Percentiles rank a stretch among this genome's conserved stretches.
These are phyloP conservation scores for Argopecten irradians DNA, from an alignment of 1,140 invertebrate genomes.

Conservation along the genomic window DNA sequence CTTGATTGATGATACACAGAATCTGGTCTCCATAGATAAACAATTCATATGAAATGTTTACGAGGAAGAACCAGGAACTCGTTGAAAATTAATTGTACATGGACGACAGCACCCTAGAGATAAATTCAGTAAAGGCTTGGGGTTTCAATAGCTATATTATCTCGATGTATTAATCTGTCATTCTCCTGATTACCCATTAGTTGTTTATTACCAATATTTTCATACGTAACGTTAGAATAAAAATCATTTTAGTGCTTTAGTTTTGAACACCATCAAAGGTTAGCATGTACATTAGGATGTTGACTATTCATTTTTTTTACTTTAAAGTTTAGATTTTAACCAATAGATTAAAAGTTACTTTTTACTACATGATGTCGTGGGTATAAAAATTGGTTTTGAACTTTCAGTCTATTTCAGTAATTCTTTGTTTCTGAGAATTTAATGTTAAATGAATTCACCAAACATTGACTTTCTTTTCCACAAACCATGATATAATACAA, in stretches of 20 bases:
- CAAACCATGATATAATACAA: no score
- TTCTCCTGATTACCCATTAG: background rate
- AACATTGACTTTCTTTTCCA: no score
- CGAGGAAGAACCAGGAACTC: background rate
- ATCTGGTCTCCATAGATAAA: background rate
- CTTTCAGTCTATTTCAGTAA: no score
- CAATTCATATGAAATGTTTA: background rate
- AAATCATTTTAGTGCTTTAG: background rate
- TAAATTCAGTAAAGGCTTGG: background rate
- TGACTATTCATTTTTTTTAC: no score
- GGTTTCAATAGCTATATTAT: background rate
- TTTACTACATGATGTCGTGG: no score
- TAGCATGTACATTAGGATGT: no score
- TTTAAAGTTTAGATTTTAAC: no score
- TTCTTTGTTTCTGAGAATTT: no score
- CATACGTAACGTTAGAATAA: background rate
- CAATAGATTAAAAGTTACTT: no score
- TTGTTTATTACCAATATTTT: background rate
- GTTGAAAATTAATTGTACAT: background rate
- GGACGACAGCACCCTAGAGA: no score
- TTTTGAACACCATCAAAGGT: background rate
- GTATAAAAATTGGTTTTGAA: no score
- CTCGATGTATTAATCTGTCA: background rate
- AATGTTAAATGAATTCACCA: no score
- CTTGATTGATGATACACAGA: background rate